Conservation (phyloP, 1,140 invertebrate genomes). For the Maniola jurtina region DNA sequence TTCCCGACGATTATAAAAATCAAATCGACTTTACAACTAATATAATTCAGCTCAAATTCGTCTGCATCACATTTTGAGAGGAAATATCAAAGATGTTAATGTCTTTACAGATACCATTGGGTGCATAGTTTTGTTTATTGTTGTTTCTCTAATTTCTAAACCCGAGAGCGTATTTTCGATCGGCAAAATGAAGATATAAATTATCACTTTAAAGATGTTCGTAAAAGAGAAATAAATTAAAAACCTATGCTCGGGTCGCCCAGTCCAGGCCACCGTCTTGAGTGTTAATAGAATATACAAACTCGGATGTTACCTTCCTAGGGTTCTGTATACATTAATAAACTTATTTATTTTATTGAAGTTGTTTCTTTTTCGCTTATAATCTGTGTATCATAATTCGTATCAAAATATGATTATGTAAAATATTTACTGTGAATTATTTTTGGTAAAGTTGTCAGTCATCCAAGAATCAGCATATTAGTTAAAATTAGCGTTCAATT, state of each 20-base stretch:
- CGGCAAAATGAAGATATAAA: conserved; percentile 18
- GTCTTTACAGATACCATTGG: conserved; percentile 10
- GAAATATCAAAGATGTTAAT: conserved; percentile 14
- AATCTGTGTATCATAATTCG: too few relatives aligned
- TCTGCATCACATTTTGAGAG: not conserved
- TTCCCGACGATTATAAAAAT: not conserved
- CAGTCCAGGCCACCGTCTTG: conserved; percentile 52
- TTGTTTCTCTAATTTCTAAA: conserved; percentile 10
- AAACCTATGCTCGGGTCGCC: conserved; percentile 53
- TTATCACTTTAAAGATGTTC: conserved; percentile 25
- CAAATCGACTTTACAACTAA: not conserved
- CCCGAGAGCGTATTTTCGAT: not conserved
- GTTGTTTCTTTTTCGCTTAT: too few relatives aligned
- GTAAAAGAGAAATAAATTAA: conserved; percentile 62
- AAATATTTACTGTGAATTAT: not conserved
- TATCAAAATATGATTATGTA: too few relatives aligned
- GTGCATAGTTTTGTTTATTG: not conserved
- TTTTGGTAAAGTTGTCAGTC: too few relatives aligned
- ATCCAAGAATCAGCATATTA: not conserved
- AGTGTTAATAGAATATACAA: conserved; percentile 63
- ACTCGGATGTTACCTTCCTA: not conserved
- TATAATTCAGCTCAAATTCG: conserved; percentile 5
- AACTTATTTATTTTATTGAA: too few relatives aligned
- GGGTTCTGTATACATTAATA: not conserved
- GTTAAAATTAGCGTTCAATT: conserved; percentile 30